phyloP scores from a whole-genome alignment of 2,888 invertebrate species.

The Drosophila kuntzei region DNA sequence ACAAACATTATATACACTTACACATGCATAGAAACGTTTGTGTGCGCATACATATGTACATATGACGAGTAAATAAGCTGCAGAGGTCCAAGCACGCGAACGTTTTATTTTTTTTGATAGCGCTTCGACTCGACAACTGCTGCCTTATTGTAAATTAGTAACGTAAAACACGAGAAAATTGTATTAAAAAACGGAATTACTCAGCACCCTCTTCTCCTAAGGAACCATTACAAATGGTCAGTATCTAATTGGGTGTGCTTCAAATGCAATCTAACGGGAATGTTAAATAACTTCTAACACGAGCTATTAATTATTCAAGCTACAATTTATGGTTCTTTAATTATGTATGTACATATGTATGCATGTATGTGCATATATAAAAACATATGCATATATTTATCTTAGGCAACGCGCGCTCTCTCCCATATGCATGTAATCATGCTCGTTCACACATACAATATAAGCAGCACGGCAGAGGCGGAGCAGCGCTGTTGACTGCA shows the following conservation, averaged over 20 bases:
- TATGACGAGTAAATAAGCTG: conserved; percentile 34
- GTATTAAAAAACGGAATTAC: conserved; percentile 25
- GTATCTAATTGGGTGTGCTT: conserved; percentile 44
- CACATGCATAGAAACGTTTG: conserved; percentile 1
- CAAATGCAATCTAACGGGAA: conserved; percentile 42
- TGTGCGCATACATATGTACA: conserved; percentile 7
- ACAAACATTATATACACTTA: conserved; percentile 29
- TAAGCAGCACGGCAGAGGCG: conserved; percentile 22
- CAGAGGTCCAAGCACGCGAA: conserved; percentile 40
- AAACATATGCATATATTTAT: conserved; percentile 8
- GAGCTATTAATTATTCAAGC: conserved; percentile 55
- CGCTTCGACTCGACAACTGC: conserved; percentile 13
- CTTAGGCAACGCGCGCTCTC: conserved; percentile 15
- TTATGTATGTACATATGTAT: conserved; percentile 57
- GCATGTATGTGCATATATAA: conserved; percentile 4
- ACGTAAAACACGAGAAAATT: conserved; percentile 45
- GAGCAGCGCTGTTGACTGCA: conserved; percentile 35
- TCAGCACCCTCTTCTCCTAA: conserved; percentile 2
- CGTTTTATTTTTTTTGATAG: conserved; percentile 37
- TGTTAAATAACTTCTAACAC: conserved; percentile 50
- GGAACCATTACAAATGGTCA: conserved; percentile 33
- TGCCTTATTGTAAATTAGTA: conserved; percentile 49
- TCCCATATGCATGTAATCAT: not conserved
- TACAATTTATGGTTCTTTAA: conserved; percentile 56
- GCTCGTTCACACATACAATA: conserved; percentile 2